Base-by-base conservation (phyloP, 2,113 vertebrate species). In the Cottus gobio region DNA sequence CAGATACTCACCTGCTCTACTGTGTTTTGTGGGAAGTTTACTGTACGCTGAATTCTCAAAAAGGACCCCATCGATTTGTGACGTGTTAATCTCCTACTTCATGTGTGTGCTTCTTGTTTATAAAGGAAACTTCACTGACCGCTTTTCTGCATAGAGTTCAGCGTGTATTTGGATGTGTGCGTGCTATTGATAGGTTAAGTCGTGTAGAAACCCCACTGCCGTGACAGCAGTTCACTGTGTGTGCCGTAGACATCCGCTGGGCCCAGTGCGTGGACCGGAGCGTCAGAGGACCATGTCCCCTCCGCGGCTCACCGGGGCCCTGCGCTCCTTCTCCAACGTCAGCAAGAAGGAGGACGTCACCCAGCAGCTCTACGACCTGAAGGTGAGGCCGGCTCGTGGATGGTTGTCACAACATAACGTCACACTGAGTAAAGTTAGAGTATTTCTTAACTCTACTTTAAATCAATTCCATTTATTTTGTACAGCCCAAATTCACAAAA, bases 301-400 rank as follows among this genome's bases (percentile, higher is more conserved):
- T 92, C 98, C 98, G 75, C 96, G 97, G 60, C 96, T 99, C 88
- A 99, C 98, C 18, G 96, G 96, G 76, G 97, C 97, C 11, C 93
- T 99, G 83, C 96, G 97, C 89, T 98, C 97, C 80, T 99, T 99
- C 94, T 99, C 98, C 93, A 96, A 95, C 88, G 96, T 99, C 95
- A 97, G 96, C 94, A 98, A 95, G 90, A 96, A 96, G 89, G 97
- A 99, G 69, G 95, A 98, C 94, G 93, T 94, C 64, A 92, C 84
- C 62, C 95, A 95, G 67, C 95, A 97, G 85, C 92, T 95, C 39
- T 93, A 87, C 93, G 97, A 99, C 84, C 94, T 99, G 83, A 96
- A 92, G 97, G 97, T 97, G 95, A 95, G 90, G 16, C 24, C 26
- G 36, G 9, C 0, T 0, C 0, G 2, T 48, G 28, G 13, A n/a